These are phyloP conservation scores for Cephalotes varians DNA, from an alignment of 2,888 invertebrate species.

Conservation along the genomic window DNA sequence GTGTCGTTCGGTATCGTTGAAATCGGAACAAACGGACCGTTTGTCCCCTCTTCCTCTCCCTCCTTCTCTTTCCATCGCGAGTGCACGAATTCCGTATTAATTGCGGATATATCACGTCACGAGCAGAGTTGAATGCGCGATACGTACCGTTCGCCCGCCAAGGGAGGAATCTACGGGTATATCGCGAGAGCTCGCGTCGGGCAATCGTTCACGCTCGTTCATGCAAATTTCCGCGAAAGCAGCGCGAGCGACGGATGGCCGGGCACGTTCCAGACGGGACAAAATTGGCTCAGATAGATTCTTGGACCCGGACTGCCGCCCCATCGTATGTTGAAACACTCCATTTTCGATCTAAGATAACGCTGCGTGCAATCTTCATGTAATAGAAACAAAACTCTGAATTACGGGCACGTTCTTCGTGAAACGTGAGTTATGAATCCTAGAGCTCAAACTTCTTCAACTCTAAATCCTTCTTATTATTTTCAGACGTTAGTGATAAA, in stretches of 20 bases:
- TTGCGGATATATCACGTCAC: conserved; percentile 74
- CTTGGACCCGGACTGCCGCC: neutral
- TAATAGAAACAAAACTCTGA: conserved; percentile 15
- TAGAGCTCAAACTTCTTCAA: neutral
- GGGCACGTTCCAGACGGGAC: neutral
- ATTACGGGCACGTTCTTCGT: neutral
- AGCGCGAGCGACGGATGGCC: conserved; percentile 18
- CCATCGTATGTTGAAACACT: neutral
- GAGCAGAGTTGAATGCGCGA: conserved; percentile 59
- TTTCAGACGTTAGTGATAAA: conserved; percentile 24
- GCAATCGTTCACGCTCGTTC: conserved; percentile 48
- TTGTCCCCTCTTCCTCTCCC: neutral
- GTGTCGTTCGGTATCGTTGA: conserved; percentile 74
- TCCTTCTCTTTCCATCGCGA: conserved; percentile 21
- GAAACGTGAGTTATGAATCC: neutral
- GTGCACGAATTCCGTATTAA: conserved; percentile 76
- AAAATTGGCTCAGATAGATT: conserved; percentile 41
- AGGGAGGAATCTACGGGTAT: conserved; percentile 36
- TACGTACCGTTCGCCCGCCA: conserved; percentile 41
- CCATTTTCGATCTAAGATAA: conserved; percentile 23
- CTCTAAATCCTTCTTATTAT: neutral
- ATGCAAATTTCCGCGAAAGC: conserved; percentile 52
- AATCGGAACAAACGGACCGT: conserved; percentile 74
- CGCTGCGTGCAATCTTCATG: conserved; percentile 28
- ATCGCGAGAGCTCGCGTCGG: conserved; percentile 18